Percentiles rank a stretch among this genome's conserved stretches.
Evolutionary conservation across 1,140 invertebrate species (phyloP).

Genomic region (Hormaphis cornu): DNA sequence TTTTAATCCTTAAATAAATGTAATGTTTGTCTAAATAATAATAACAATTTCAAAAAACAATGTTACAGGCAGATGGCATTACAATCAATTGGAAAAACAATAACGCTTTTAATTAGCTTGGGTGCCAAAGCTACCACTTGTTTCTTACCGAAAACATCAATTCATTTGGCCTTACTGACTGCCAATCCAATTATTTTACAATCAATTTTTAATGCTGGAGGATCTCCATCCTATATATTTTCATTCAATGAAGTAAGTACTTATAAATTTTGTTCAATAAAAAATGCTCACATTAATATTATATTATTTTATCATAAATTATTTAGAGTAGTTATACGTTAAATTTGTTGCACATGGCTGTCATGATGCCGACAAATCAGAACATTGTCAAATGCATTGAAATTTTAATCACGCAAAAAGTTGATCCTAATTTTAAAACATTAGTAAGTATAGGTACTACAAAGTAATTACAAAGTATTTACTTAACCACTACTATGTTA

Average conservation of each 20-base stretch:
- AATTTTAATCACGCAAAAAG: neutral
- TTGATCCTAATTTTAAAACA: neutral
- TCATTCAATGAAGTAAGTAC: neutral
- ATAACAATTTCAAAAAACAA: too few relatives aligned
- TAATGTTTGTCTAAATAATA: too few relatives aligned
- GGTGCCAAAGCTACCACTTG: neutral
- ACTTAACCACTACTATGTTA: too few relatives aligned
- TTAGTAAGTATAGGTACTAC: neutral
- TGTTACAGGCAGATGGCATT: neutral
- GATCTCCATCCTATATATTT: neutral
- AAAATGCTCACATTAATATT: neutral
- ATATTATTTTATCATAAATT: neutral
- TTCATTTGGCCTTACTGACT: slow-evolving; percentile 13
- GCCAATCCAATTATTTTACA: neutral
- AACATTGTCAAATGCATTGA: neutral
- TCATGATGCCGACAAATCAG: neutral
- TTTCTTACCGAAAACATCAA: neutral
- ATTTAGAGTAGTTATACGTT: neutral
- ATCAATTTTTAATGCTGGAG: neutral
- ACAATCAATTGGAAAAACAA: neutral
- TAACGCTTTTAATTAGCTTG: neutral
- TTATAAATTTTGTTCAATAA: neutral
- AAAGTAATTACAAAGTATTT: neutral
- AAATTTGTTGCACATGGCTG: slow-evolving; percentile 23
- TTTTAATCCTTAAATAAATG: neutral